These are phyloP conservation scores for Galendromus occidentalis DNA, from an alignment of 1,140 invertebrate genomes.

Conservation along the genomic window DNA sequence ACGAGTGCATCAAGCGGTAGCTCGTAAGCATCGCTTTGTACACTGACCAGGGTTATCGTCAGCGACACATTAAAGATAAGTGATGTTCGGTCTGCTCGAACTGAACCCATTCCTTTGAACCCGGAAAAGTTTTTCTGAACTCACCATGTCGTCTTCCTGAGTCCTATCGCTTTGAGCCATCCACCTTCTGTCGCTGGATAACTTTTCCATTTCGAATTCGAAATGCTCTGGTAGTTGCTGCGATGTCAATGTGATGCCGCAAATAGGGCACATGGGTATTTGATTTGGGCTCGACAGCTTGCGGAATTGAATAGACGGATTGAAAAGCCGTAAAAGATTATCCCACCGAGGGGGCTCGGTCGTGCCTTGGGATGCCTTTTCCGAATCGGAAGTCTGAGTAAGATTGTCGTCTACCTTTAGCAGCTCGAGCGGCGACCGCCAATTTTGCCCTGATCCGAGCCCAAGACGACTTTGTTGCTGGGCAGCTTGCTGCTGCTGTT, in stretches of 20 bases:
- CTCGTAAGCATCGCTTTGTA: no score
- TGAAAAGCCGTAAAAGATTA: neutral
- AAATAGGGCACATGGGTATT: neutral
- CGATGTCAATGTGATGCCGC: neutral
- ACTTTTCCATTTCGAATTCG: constrained; percentile 10
- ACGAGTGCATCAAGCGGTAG: no score
- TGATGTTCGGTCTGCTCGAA: no score
- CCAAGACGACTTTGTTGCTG: neutral
- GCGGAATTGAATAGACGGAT: neutral
- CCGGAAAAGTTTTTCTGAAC: neutral
- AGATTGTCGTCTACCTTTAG: constrained; percentile 5
- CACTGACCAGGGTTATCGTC: no score
- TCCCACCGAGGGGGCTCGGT: constrained; percentile 1
- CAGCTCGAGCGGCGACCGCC: neutral
- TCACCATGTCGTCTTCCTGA: constrained; percentile 9
- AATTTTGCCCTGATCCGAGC: neutral
- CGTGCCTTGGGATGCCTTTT: neutral
- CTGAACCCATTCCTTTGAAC: no score
- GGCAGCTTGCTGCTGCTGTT: neutral
- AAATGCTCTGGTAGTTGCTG: neutral
- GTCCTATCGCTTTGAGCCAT: neutral
- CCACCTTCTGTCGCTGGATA: constrained; percentile 5
- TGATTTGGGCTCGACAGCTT: neutral
- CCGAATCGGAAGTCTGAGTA: neutral
- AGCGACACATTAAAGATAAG: no score